Percentiles rank a stretch among this genome's conserved stretches.
Conservation (phyloP, 2,888 invertebrate species). For the Drosophila prostipennis region DNA sequence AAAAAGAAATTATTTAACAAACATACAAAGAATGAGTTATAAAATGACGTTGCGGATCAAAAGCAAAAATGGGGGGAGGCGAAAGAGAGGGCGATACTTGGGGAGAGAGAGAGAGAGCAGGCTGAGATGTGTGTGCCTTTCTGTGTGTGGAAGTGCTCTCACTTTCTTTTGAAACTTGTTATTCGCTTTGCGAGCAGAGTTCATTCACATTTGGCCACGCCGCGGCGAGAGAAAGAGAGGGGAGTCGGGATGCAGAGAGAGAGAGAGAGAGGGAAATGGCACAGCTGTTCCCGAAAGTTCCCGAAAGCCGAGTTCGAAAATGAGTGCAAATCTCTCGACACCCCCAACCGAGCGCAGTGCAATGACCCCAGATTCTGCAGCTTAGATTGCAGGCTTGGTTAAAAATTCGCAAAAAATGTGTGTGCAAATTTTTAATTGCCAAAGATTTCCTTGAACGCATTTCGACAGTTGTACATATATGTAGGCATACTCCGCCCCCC, state of each 20-base stretch:
- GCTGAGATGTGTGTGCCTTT: slow-evolving; percentile 30
- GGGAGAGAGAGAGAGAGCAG: slow-evolving; percentile 8
- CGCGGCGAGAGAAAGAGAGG: slow-evolving; percentile 41
- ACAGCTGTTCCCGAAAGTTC: slow-evolving; percentile 79
- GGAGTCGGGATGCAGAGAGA: slow-evolving; percentile 1
- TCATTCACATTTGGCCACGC: slow-evolving; percentile 78
- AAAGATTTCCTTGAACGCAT: slow-evolving; percentile 79
- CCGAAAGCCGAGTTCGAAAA: slow-evolving; percentile 48
- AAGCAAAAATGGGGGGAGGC: slow-evolving; percentile 5
- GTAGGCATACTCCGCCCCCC: slow-evolving; percentile 23
- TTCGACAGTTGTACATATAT: slow-evolving; percentile 51
- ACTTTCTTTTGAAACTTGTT: slow-evolving; percentile 84
- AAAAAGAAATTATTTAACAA: slow-evolving; percentile 58
- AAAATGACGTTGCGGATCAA: slow-evolving; percentile 39
- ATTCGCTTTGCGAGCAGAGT: slow-evolving; percentile 77
- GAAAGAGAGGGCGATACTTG: not conserved
- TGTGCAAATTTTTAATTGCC: slow-evolving; percentile 56
- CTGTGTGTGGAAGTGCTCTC: slow-evolving; percentile 80
- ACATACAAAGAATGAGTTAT: slow-evolving; percentile 48
- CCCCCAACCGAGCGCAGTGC: slow-evolving; percentile 44
- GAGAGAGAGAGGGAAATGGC: slow-evolving; percentile 42
- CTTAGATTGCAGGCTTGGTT: not conserved
- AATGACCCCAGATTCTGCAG: slow-evolving; percentile 59
- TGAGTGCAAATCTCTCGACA: slow-evolving; percentile 69
- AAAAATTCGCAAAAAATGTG: slow-evolving; percentile 6